Evolutionary conservation across 1,140 invertebrate species (phyloP), one percentile per base, ranked within the genome.

Genomic region (Leptinotarsa undecemlineata): DNA sequence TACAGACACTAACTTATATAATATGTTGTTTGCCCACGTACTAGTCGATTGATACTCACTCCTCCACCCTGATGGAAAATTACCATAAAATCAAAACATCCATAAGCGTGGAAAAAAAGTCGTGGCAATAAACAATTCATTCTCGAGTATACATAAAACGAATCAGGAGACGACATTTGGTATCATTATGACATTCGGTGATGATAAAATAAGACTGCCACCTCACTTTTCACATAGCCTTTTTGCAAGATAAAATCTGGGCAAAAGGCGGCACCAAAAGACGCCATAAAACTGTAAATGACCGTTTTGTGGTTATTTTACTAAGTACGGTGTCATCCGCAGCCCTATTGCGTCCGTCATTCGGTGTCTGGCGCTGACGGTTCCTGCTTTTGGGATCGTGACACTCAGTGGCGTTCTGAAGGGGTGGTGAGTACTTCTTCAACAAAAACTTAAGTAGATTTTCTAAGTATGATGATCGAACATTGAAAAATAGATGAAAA

Each of bases 241-340:
- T 74, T 42, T 79, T 69, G 71, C 64, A 64, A 79, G 79, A 80
- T 80, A 79, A 76, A 80, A 80, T 80, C 79, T 80, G 79, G 68
- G 77, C 77, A 75, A 78, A 64, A 80, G 77, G 77, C 79, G 79
- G 77, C 74, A 74, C 74, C 72, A 63, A 78, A 80, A 80, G 78
- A 78, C 75, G 76, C 69, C 77, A 79, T 81, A 81, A 81, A 81
- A 81, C 75, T 79, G 80, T 81, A 81, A 81, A 81, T 81, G 79
- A 79, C 78, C 78, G 72, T 82, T 82, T 77, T 79, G 79, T 78
- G 81, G 81, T 82, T 82, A 82, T 82, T 82, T 82, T 80, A 81
- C 79, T 82, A 82, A 82, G 81, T 79, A 81, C 74, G 80, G 76
- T 79, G 77, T 80, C 78, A 81, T 80, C 77, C 72, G 72, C 77